Percentiles rank a stretch among this genome's conserved stretches.
Evolutionary conservation across 2,888 invertebrate species (phyloP).

Genomic region (Pheosia gnoma): DNA sequence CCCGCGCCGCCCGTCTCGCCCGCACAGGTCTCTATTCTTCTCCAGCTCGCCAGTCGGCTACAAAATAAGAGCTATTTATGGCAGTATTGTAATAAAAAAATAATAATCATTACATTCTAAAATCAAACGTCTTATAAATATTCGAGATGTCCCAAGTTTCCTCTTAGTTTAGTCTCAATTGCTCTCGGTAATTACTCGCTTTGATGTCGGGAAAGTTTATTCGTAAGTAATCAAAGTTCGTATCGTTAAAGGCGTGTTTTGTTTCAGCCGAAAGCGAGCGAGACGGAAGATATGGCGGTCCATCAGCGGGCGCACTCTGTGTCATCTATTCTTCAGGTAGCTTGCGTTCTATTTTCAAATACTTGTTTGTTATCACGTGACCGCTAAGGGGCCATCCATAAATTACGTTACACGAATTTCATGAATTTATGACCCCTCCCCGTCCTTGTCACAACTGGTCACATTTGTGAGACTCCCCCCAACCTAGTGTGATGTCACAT

Average conservation of each 20-base stretch:
- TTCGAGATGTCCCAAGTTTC: conserved; percentile 5
- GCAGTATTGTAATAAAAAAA: no score
- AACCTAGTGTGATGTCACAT: no score
- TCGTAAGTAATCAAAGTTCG: conserved; percentile 1
- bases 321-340: conserved; percentile 80
- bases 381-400: background rate
- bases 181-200: background rate
- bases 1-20: conserved; percentile 60
- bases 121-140: background rate
- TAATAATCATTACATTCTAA: no score
- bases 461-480: no score
- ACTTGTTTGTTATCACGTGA: background rate
- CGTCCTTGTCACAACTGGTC: no score
- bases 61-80: no score
- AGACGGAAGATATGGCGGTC: conserved; percentile 77
- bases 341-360: no score
- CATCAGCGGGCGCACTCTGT: conserved; percentile 86
- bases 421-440: no score
- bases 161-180: background rate
- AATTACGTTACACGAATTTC: no score
- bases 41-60: no score
- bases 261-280: conserved; percentile 71
- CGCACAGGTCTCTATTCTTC: conserved; percentile 49
- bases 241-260: conserved; percentile 23
- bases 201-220: conserved; percentile 1